phyloP scores from a whole-genome alignment of 2,888 invertebrate species.

The Psylliodes chrysocephalus region DNA sequence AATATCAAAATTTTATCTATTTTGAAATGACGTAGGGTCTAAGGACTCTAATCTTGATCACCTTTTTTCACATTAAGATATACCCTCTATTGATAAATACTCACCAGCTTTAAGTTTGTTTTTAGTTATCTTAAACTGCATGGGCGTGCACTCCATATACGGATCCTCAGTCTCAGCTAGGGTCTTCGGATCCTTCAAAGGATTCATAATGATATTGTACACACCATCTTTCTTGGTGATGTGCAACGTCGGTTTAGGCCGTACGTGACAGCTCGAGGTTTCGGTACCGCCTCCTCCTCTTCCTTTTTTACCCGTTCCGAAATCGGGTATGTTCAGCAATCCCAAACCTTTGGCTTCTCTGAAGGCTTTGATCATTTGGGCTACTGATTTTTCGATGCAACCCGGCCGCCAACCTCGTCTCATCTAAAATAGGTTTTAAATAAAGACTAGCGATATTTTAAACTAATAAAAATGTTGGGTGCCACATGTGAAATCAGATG shows the following conservation, averaged over 20 bases:
- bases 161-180: slow-evolving; percentile 72
- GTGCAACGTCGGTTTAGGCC: slow-evolving; percentile 72
- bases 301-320: slow-evolving; percentile 54
- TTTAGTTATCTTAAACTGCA: slow-evolving; percentile 75
- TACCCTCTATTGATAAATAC: not conserved
- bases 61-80: not conserved
- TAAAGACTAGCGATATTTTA: no score
- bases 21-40: no score
- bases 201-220: slow-evolving; percentile 75
- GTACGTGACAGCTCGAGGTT: slow-evolving; percentile 64
- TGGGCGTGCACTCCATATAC: slow-evolving; percentile 74
- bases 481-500: no score
- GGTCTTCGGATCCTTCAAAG: slow-evolving; percentile 71
- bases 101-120: slow-evolving; percentile 64
- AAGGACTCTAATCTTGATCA: no score
- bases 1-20: no score
- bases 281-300: slow-evolving; percentile 57
- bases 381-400: slow-evolving; percentile 66
- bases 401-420: slow-evolving; percentile 71
- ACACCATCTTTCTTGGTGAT: slow-evolving; percentile 74
- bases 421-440: no score
- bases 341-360: slow-evolving; percentile 55
- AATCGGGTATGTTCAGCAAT: slow-evolving; percentile 46
- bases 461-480: no score
- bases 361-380: slow-evolving; percentile 56